Evolutionary conservation across 2,888 invertebrate genomes (phyloP).

Genomic region (Hylaea fasciaria): DNA sequence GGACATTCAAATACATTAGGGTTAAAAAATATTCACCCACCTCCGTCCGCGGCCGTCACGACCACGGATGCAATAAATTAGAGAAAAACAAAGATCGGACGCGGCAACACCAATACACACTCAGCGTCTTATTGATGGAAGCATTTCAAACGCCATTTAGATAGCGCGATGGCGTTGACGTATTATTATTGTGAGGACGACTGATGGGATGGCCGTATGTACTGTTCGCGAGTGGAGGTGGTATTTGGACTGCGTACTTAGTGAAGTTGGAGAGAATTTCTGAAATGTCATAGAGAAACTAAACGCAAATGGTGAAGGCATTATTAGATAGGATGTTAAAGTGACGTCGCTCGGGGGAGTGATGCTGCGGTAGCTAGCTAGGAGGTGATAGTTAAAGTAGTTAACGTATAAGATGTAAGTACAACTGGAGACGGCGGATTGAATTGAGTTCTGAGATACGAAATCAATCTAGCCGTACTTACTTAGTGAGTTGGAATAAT

Average conservation of each 20-base stretch:
- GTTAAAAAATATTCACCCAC: constrained; percentile 43
- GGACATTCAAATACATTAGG: constrained; percentile 32
- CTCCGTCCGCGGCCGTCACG: constrained; percentile 35
- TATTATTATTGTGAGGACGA: constrained; percentile 72
- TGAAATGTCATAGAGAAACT: background rate
- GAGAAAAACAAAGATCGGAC: constrained; percentile 61
- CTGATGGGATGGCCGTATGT: background rate
- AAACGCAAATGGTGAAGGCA: background rate
- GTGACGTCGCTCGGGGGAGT: too few species aligned
- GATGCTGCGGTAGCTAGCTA: too few species aligned
- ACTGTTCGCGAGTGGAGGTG: constrained; percentile 36
- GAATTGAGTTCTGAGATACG: too few species aligned
- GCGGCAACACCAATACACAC: constrained; percentile 74
- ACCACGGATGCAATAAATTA: constrained; percentile 52
- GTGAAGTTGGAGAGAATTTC: background rate
- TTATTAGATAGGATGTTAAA: too few species aligned
- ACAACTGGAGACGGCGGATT: too few species aligned
- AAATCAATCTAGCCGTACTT: too few species aligned
- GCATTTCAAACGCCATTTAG: constrained; percentile 83
- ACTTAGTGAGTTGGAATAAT: too few species aligned
- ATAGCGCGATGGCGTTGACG: constrained; percentile 79
- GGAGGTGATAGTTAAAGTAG: too few species aligned
- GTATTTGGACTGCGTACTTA: constrained; percentile 11
- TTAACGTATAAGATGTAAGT: too few species aligned
- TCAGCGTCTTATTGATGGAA: constrained; percentile 81